A percentile compares a stretch with the other conserved stretches of the same genome.
Conservation (phyloP, 2,888 invertebrate species). For the Hedya salicella region DNA sequence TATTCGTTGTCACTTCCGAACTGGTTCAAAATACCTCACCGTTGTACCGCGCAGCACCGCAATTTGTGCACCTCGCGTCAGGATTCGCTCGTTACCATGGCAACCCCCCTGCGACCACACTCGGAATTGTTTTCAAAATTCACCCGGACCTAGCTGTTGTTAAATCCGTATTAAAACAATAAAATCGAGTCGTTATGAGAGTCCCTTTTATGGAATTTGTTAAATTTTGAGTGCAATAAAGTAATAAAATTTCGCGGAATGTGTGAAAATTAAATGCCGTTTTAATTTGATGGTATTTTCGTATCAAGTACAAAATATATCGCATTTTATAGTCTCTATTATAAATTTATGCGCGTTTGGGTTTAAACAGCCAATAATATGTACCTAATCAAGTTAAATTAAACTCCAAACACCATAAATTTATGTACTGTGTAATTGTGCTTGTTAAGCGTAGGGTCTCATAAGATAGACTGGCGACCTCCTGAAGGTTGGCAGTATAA, state of each 20-base stretch:
- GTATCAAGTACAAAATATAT: slow-evolving; percentile 1
- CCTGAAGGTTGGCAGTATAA: too few species aligned
- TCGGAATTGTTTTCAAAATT: slow-evolving; percentile 75
- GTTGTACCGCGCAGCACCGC: slow-evolving; percentile 57
- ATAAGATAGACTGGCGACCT: too few species aligned
- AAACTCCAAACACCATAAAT: too few species aligned
- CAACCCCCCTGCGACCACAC: slow-evolving; percentile 75
- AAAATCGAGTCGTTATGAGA: slow-evolving; percentile 61
- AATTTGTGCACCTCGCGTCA: slow-evolving; percentile 71
- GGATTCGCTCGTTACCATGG: slow-evolving; percentile 74
- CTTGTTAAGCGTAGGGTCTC: too few species aligned
- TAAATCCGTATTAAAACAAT: slow-evolving; percentile 78
- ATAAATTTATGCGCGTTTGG: not conserved
- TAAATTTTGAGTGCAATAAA: slow-evolving; percentile 58
- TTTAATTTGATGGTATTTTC: slow-evolving; percentile 4
- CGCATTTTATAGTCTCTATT: not conserved
- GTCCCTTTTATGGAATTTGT: slow-evolving; percentile 55
- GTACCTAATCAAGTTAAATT: too few species aligned
- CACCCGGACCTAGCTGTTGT: slow-evolving; percentile 63
- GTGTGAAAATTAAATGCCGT: slow-evolving; percentile 32
- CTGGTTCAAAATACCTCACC: slow-evolving; percentile 47
- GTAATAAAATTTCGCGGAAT: slow-evolving; percentile 17
- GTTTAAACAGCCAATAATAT: too few species aligned
- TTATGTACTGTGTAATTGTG: too few species aligned
- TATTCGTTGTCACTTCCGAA: not conserved